Evolutionary conservation across 2,888 invertebrate genomes (phyloP), one percentile per base, ranked within the genome.

Genomic region (Euclidia mi): DNA sequence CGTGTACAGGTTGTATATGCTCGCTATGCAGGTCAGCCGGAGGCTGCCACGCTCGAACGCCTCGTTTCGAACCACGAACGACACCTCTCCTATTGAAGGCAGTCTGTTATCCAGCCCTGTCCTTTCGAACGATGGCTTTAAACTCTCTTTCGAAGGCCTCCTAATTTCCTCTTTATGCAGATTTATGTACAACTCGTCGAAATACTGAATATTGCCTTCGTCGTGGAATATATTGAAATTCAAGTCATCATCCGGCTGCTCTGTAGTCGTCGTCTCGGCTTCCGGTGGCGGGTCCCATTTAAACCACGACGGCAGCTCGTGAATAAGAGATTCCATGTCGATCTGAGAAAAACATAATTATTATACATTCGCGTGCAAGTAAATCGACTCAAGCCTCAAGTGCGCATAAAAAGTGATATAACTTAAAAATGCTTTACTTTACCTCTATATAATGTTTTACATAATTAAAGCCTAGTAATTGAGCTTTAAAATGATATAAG

Each of bases 1-100:
- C 69, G 95, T 95, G 87, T 97, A 96, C 74, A 96, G 91, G 85
- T 96, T 95, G 92, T 96, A 96, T 85, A 97, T 94, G 75, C 95
- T 95, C 51, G 96, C 96, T 77, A 96, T 95, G 87, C 97, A 97
- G n/a, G n/a, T n/a, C n/a, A n/a, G n/a, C n/a, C n/a, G n/a, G 56
- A 96, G 94, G 79, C 95, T 95, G 64, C 96, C 96, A 31, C 95
- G 95, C 84, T 95, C 95, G 84, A 96, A 96, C 53, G 95, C 95
- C 95, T 95, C n/a, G 66, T 94, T 94, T 60, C 94, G 95, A 72
- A 96, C 96, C 74, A 96, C 96, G 71, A 96, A 94, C 66, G 96
- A 95, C 77, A 96, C 91, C 68, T 90, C 92, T 9, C 91, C 93
- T 32, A 91, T 89, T 11, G 93, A 89, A 29, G 90, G 87, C 74